Conservation (phyloP, 1,140 invertebrate species). For the Drosophila sp. region DNA sequence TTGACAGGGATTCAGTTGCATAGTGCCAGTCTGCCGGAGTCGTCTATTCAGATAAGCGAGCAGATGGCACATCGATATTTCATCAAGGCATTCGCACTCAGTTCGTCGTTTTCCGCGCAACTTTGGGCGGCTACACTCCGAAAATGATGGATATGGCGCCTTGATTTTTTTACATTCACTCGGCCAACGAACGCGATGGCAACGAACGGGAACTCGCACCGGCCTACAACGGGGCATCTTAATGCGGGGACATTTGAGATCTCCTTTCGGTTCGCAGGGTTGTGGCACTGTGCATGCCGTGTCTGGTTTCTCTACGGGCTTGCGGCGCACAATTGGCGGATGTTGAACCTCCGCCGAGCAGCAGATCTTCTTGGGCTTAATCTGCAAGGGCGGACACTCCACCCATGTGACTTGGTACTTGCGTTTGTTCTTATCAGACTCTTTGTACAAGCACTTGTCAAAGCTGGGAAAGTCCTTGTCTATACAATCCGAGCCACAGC, state of each 20-base stretch:
- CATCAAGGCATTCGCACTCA: slow-evolving; percentile 29
- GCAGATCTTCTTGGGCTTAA: slow-evolving; percentile 69
- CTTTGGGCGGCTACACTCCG: slow-evolving; percentile 27
- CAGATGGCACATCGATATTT: slow-evolving; percentile 5
- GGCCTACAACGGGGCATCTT: slow-evolving; percentile 19
- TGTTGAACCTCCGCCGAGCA: slow-evolving; percentile 23
- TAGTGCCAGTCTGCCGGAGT: background rate
- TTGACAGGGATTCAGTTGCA: slow-evolving; percentile 10
- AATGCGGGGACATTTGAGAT: slow-evolving; percentile 8
- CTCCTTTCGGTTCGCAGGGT: background rate
- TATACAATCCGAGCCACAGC: slow-evolving; percentile 21
- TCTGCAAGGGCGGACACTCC: slow-evolving; percentile 55
- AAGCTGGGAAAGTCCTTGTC: slow-evolving; percentile 16
- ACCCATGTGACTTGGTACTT: slow-evolving; percentile 68
- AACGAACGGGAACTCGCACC: slow-evolving; percentile 1
- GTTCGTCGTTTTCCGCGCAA: background rate
- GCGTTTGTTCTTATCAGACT: slow-evolving; percentile 58
- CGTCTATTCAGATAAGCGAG: background rate
- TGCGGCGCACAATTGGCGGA: slow-evolving; percentile 33
- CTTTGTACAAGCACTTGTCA: slow-evolving; percentile 34
- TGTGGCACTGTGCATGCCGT: slow-evolving; percentile 31
- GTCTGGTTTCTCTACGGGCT: background rate
- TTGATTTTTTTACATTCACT: slow-evolving; percentile 30
- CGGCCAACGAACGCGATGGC: background rate
- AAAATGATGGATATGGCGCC: slow-evolving; percentile 47